These are phyloP conservation scores for Metridium senile DNA, from an alignment of 92 coral and sea anemone genomes.

Conservation along the genomic window DNA sequence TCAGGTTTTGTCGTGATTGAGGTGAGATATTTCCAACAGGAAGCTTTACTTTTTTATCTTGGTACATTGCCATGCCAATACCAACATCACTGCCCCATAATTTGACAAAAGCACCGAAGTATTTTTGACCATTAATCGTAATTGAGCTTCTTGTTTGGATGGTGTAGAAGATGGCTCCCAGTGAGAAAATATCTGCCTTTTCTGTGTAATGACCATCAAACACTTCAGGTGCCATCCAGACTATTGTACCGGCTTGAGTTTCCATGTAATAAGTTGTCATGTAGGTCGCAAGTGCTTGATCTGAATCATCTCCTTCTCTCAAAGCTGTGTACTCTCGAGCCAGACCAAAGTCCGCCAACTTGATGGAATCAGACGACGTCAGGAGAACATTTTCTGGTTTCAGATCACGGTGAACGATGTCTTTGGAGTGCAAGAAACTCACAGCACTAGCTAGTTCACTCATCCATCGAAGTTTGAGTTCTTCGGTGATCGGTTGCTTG, in stretches of 20 bases:
- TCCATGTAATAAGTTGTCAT: constrained; percentile 41
- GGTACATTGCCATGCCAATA: constrained; percentile 40
- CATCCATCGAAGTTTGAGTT: constrained; percentile 65
- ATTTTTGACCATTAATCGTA: constrained; percentile 1
- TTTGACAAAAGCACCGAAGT: constrained; percentile 43
- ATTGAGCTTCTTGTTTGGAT: constrained; percentile 51
- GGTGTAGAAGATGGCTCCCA: constrained; percentile 61
- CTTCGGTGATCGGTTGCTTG: constrained; percentile 31
- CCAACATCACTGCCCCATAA: constrained; percentile 16
- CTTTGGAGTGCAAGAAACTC: constrained; percentile 46
- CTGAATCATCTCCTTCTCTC: constrained; percentile 10
- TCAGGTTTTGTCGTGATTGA: background rate
- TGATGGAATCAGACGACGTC: constrained; percentile 49
- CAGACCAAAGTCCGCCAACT: constrained; percentile 80
- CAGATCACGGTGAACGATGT: constrained; percentile 75
- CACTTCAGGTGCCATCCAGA: constrained; percentile 82
- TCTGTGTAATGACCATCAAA: constrained; percentile 48
- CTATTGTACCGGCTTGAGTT: constrained; percentile 29
- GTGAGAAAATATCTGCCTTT: constrained; percentile 74
- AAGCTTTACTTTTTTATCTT: background rate
- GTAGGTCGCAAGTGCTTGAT: constrained; percentile 14
- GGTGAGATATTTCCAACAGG: background rate
- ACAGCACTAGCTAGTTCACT: constrained; percentile 58
- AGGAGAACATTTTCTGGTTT: constrained; percentile 80
- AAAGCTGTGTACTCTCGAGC: constrained; percentile 45